phyloP scores from a whole-genome alignment of 2,888 invertebrate species.

The Eugnorisma glareosa region DNA sequence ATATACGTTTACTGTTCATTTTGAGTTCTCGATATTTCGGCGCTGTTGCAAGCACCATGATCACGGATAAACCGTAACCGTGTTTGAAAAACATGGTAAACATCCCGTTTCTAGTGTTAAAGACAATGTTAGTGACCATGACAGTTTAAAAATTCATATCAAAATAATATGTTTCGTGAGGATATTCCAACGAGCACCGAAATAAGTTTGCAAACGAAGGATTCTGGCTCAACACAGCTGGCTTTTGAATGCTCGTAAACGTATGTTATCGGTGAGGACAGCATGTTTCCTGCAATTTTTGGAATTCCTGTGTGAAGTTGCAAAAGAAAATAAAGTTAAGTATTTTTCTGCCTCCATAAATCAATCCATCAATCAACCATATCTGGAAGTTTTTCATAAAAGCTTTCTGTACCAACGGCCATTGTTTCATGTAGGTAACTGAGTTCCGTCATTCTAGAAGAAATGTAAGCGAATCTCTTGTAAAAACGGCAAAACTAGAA shows the following conservation, averaged over 20 bases:
- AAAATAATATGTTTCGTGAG: background rate
- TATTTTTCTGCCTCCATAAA: background rate
- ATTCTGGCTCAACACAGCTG: background rate
- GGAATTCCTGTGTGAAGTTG: background rate
- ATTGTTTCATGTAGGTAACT: background rate
- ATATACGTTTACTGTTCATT: too few relatives aligned
- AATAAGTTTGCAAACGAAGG: background rate
- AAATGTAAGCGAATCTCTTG: conserved; percentile 7
- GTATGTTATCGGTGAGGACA: background rate
- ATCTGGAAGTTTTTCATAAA: background rate
- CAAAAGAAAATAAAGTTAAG: background rate
- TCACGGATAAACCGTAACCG: too few relatives aligned
- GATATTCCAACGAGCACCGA: background rate
- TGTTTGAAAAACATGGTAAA: too few relatives aligned
- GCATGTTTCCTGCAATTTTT: background rate
- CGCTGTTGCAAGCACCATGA: too few relatives aligned
- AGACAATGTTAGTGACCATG: too few relatives aligned
- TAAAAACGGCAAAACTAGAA: conserved; percentile 21
- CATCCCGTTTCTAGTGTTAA: too few relatives aligned
- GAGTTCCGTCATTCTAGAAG: background rate
- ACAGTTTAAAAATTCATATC: too few relatives aligned
- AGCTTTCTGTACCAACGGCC: background rate
- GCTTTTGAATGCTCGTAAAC: background rate
- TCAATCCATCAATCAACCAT: conserved; percentile 7
- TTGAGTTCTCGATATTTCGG: too few relatives aligned